phyloP scores from a whole-genome alignment of 2,888 invertebrate genomes.

The Endotricha flammealis region DNA sequence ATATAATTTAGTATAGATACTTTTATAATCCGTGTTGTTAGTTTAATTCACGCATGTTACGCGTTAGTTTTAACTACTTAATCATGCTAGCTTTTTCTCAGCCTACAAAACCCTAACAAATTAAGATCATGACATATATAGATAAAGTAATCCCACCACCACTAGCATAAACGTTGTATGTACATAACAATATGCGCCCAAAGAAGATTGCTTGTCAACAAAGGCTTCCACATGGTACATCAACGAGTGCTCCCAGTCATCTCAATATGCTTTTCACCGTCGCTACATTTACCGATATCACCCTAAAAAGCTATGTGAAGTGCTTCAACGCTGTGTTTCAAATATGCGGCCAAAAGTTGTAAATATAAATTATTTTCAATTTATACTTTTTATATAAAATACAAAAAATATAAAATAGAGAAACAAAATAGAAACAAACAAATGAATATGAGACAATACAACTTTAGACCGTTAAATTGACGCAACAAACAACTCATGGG shows the following conservation, averaged over 20 bases:
- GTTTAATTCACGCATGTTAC: neutral
- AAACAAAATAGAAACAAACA: conserved; percentile 2
- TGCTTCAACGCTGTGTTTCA: conserved; percentile 43
- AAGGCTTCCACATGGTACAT: conserved; percentile 22
- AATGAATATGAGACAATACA: conserved; percentile 4
- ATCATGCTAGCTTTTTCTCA: conserved; percentile 6
- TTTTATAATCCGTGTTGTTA: conserved; percentile 16
- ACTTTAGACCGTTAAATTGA: conserved; percentile 38
- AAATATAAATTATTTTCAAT: neutral
- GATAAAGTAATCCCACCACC: conserved; percentile 4
- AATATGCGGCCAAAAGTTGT: conserved; percentile 39
- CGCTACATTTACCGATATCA: conserved; percentile 43
- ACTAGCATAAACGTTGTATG: neutral
- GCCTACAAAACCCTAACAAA: neutral
- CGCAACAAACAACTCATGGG: conserved; percentile 51
- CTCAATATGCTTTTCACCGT: conserved; percentile 31
- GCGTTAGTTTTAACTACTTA: conserved; percentile 6
- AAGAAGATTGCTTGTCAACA: neutral
- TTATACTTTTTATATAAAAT: conserved; percentile 1
- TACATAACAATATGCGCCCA: conserved; percentile 1
- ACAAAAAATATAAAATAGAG: neutral
- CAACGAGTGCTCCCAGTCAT: conserved; percentile 37
- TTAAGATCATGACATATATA: neutral
- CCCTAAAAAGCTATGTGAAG: conserved; percentile 47
- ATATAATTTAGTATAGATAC: conserved; percentile 17